Evolutionary conservation across 2,113 vertebrate species (phyloP).

Genomic region (Trogon surrucura): DNA sequence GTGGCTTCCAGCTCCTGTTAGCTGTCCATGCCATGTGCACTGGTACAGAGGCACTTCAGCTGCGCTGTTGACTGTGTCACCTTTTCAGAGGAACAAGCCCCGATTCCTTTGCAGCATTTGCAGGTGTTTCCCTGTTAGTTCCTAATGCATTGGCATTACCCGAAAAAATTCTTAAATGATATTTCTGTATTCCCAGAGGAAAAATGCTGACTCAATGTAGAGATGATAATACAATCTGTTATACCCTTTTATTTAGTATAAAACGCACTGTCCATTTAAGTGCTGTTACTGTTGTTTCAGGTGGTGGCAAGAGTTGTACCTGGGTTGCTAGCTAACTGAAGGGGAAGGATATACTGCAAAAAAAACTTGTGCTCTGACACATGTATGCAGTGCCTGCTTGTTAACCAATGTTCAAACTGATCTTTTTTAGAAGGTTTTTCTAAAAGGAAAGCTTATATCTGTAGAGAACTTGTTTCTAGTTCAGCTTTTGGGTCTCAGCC

Average conservation of each 20-base stretch:
- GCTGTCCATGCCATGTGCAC: not conserved
- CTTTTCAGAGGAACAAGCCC: not conserved
- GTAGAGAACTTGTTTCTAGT: not conserved
- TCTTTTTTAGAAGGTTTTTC: not conserved
- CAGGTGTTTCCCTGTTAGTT: not conserved
- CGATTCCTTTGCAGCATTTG: not conserved
- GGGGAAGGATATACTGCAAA: not conserved
- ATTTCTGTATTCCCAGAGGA: not conserved
- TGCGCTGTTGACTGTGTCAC: not conserved
- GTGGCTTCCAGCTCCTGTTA: not conserved
- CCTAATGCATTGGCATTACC: not conserved
- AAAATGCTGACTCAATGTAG: not conserved
- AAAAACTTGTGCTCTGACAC: not conserved
- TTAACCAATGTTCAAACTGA: not conserved
- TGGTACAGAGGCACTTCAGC: not conserved
- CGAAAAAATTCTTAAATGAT: not conserved
- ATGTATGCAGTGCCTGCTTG: not conserved
- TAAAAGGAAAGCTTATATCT: not conserved
- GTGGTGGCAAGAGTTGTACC: not conserved
- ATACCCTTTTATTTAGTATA: not conserved
- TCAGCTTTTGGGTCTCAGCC: not conserved
- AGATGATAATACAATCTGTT: not conserved
- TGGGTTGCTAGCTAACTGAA: not conserved
- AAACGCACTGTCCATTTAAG: not conserved
- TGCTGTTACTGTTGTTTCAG: fast-evolving